Base-by-base conservation (phyloP, 2,888 invertebrate genomes). In the Cremastobaeus sp. region DNA sequence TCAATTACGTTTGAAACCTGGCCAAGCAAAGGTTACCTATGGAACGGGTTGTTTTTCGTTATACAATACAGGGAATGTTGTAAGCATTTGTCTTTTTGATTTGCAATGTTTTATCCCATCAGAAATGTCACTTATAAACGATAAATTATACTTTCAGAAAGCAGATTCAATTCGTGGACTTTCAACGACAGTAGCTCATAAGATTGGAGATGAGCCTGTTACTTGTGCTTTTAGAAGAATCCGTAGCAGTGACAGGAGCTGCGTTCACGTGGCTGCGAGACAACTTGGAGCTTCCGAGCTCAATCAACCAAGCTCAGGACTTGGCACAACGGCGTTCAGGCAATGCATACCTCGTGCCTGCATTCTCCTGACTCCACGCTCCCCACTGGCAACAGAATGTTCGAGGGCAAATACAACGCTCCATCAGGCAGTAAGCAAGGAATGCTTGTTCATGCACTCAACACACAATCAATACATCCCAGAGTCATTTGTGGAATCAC, bases 381-480 rank as follows among this genome's bases (percentile, higher is more conserved):
- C 99, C 99, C 0, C 94, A 98, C 88, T 99, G 99, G 99, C 93
- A 95, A 79, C 93, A 95, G 83, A 96, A 97, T 88, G 96, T 97
- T 0, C 90, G 96, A 85, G 96, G 92, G 90, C 91, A 62, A 35
- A n/a, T n/a, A n/a, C n/a, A n/a, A n/a, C n/a, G n/a, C n/a, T n/a
- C n/a, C n/a, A n/a, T n/a, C n/a, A n/a, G n/a, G n/a, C n/a, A n/a
- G n/a, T n/a, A n/a, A n/a, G n/a, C n/a, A n/a, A n/a, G n/a, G n/a
- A n/a, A n/a, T n/a, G n/a, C n/a, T n/a, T n/a, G n/a, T n/a, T n/a
- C n/a, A n/a, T n/a, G n/a, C n/a, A n/a, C n/a, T n/a, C n/a, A n/a
- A n/a, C n/a, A 2, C 20, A 25, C 20, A 18, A 18, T 32, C 32
- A 28, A 20, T 52, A 9, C 11, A 21, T 25, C 18, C 11, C 12